phyloP scores from a whole-genome alignment of 2,113 vertebrate genomes.

The Platichthys flesus region DNA sequence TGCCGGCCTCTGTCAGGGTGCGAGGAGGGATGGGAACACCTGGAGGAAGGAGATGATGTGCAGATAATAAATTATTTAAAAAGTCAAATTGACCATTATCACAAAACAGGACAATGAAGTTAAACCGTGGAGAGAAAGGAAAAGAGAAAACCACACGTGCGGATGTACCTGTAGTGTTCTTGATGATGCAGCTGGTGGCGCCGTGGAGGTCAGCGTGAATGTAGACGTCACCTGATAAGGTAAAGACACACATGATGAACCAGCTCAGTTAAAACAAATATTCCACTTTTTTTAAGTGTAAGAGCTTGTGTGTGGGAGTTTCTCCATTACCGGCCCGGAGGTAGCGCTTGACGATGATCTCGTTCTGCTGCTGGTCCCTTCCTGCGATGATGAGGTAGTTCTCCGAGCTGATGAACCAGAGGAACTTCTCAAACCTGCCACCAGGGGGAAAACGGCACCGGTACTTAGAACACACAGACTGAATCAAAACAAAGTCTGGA shows the following conservation, averaged over 20 bases:
- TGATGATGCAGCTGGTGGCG: conserved; percentile 97
- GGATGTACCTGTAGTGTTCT: conserved; percentile 90
- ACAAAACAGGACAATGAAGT: background rate
- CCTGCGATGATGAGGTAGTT: conserved; percentile 97
- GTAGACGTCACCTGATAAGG: conserved; percentile 90
- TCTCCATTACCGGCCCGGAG: conserved; percentile 84
- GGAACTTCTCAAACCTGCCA: conserved; percentile 98
- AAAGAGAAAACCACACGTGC: background rate
- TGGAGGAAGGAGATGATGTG: conserved; percentile 48
- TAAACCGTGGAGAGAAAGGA: background rate
- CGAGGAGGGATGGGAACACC: conserved; percentile 90
- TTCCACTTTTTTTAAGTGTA: background rate
- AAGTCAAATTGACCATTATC: background rate
- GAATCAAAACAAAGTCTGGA: background rate
- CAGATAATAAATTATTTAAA: too few relatives aligned
- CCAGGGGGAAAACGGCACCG: background rate
- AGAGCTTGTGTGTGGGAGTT: background rate
- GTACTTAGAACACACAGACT: too few relatives aligned
- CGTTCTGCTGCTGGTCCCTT: conserved; percentile 97
- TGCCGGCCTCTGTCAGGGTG: conserved; percentile 94
- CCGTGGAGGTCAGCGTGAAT: conserved; percentile 97
- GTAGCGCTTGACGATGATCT: conserved; percentile 97
- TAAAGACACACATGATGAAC: background rate
- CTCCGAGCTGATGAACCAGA: conserved; percentile 99
- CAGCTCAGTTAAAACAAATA: background rate